Percentiles rank a stretch among this genome's conserved stretches.
Conservation (phyloP, 1,140 invertebrate genomes). For the Drosophila kanapiae region DNA sequence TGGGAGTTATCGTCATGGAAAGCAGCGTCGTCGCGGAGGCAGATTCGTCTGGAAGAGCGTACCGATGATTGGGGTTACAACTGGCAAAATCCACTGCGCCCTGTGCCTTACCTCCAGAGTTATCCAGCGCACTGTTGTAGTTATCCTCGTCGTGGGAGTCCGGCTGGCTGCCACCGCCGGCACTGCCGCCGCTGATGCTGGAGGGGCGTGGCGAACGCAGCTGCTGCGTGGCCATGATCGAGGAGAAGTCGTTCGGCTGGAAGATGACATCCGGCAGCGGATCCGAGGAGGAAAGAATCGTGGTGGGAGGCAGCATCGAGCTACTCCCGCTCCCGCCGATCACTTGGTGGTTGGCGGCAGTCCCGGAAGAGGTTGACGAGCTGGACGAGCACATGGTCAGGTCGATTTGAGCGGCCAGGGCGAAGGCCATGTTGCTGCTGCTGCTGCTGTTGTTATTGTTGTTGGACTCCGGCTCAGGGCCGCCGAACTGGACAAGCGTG, state of each 20-base stretch:
- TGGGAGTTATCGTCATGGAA: conserved; percentile 38
- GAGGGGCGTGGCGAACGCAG: conserved; percentile 54
- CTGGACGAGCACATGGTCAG: conserved; percentile 81
- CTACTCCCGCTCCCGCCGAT: conserved; percentile 32
- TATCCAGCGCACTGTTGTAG: conserved; percentile 60
- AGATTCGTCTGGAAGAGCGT: conserved; percentile 62
- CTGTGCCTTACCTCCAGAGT: conserved; percentile 68
- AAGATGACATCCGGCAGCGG: conserved; percentile 79
- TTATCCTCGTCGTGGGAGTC: conserved; percentile 68
- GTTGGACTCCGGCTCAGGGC: conserved; percentile 35
- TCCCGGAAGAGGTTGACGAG: conserved; percentile 61
- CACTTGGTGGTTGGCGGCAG: conserved; percentile 44
- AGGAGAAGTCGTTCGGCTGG: conserved; percentile 81
- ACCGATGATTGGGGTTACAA: rapidly evolving
- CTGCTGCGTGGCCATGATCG: conserved; percentile 77
- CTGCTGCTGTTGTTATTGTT: conserved; percentile 26
- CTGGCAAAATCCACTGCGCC: not conserved
- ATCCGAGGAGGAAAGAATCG: conserved; percentile 77
- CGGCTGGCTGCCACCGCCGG: conserved; percentile 55
- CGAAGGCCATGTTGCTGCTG: conserved; percentile 46
- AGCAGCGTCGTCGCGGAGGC: conserved; percentile 22
- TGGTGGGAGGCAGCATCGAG: conserved; percentile 78
- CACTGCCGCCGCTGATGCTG: conserved; percentile 62
- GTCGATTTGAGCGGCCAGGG: conserved; percentile 73
- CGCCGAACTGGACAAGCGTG: conserved; percentile 28